Conservation (phyloP, 92 coral and sea anemone species). For the Virgularia gustaviana region DNA sequence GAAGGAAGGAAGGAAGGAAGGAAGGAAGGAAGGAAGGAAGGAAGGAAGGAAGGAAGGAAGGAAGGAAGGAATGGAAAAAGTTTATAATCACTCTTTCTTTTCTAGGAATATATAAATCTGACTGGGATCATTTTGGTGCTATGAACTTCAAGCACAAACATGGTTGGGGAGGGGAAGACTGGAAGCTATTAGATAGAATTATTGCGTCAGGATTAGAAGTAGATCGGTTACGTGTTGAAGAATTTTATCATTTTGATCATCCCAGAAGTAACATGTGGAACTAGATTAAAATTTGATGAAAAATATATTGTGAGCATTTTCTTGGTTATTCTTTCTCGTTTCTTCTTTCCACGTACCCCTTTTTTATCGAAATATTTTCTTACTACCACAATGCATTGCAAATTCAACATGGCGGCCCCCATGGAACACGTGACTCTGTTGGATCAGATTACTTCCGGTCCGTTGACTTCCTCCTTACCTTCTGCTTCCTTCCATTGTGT, state of each 20-base stretch:
- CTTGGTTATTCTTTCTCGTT: too few relatives aligned
- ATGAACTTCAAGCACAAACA: constrained; percentile 63
- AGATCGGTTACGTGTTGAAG: constrained; percentile 70
- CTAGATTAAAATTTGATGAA: background rate
- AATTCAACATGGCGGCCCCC: too few relatives aligned
- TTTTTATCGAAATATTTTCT: too few relatives aligned
- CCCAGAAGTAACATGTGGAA: constrained; percentile 75
- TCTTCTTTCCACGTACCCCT: too few relatives aligned
- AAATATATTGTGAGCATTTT: too few relatives aligned
- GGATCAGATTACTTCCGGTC: too few relatives aligned
- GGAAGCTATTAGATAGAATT: constrained; percentile 79
- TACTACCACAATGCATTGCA: too few relatives aligned
- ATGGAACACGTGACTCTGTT: too few relatives aligned
- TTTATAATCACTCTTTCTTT: background rate
- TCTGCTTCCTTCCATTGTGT: too few relatives aligned
- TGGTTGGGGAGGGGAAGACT: constrained; percentile 91
- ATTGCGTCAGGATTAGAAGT: constrained; percentile 62
- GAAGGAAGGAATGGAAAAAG: background rate
- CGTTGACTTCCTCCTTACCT: too few relatives aligned
- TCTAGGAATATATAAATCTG: constrained; percentile 78
- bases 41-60: background rate
- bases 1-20: background rate
- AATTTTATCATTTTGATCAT: constrained; percentile 76
- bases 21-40: background rate
- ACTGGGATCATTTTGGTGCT: constrained; percentile 78